Evolutionary conservation across 2,888 invertebrate species (phyloP), one percentile per base, ranked within the genome.

Genomic region (Lithophane ornitopus): DNA sequence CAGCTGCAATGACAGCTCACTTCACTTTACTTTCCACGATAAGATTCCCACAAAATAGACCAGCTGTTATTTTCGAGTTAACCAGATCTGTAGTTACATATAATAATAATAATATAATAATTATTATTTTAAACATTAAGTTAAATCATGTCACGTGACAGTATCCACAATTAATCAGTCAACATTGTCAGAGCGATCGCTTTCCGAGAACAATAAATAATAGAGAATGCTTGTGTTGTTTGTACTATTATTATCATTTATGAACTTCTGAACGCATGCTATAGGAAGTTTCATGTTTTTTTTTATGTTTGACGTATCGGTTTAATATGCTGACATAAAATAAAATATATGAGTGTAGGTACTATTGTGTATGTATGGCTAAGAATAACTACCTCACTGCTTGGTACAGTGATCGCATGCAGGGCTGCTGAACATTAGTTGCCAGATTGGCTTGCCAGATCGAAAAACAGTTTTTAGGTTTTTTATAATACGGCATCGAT

Each of bases 161-260:
- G 54, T 56, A 3, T n/a, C 44, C 46, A 16, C 44, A 34, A 34
- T 74, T 56, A 74, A 81, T 76, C 59, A 69, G 80, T 65, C n/a
- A 58, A 54, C 44, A 46, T 59, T 68, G 39, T 63, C 56, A 1
- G 8, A 11, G n/a, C 39, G 54, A 75, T 79, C 81, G 39, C 26
- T 59, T 65, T 65, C 68, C 56, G 26, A 14, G 49, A 59, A 58
- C 58, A 41, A 69, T 59, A 59, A 59, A 69, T 76, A 34, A 75
- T 75, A 66, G 52, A 34, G 52, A 44, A 69, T 8, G 41, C 46
- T 65, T 65, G n/a, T 59, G 12, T 54, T 76, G 58, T 69, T 65
- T 54, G 26, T 49, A 68, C 28, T 62, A 39, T 41, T 54, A 78
- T 80, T 62, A 41, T 41, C 49, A 78, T 79, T 80, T 68, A 54